A percentile compares a stretch with the other conserved stretches of the same genome.
phyloP scores from a whole-genome alignment of 2,797 vertebrate genomes.

The Triplophysa bombifrons region DNA sequence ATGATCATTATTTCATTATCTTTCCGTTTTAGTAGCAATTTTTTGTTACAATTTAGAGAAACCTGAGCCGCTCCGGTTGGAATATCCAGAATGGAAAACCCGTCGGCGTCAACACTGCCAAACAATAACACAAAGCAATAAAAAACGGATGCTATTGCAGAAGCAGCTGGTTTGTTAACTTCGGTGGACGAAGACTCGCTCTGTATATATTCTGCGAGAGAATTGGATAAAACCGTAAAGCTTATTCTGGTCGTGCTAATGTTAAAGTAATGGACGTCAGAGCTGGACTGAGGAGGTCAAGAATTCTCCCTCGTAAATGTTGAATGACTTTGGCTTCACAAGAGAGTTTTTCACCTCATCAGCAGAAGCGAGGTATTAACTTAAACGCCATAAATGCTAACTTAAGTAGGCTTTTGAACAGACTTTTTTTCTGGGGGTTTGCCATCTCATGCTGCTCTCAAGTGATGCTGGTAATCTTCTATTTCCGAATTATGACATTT shows the following conservation, averaged over 20 bases:
- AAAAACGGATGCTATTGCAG: conserved; percentile 37
- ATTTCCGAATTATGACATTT: not conserved
- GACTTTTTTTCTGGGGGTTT: conserved; percentile 5
- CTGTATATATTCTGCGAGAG: conserved; percentile 12
- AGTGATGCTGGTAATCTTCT: conserved; percentile 15
- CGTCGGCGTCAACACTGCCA: conserved; percentile 9
- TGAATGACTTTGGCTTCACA: conserved; percentile 21
- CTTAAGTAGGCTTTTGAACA: conserved; percentile 15
- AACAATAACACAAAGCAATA: conserved; percentile 39
- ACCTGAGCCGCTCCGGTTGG: conserved; percentile 15
- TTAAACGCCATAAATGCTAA: conserved; percentile 27
- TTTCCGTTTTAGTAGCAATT: conserved; percentile 34
- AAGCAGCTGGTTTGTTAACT: conserved; percentile 27
- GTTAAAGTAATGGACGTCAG: conserved; percentile 5
- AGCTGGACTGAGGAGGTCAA: conserved; percentile 28
- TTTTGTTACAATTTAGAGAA: conserved; percentile 17
- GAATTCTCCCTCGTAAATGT: conserved; percentile 26
- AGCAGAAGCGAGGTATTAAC: conserved; percentile 30
- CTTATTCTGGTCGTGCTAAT: conserved; percentile 17
- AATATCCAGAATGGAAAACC: conserved; percentile 46
- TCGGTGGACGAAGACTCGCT: not conserved
- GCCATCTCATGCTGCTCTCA: conserved; percentile 4
- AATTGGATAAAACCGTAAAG: conserved; percentile 32
- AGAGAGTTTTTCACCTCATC: conserved; percentile 33
- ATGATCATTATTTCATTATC: conserved; percentile 49